These are phyloP conservation scores for Panthera tigris DNA, from an alignment of 2,113 vertebrate species.

Conservation along the genomic window DNA sequence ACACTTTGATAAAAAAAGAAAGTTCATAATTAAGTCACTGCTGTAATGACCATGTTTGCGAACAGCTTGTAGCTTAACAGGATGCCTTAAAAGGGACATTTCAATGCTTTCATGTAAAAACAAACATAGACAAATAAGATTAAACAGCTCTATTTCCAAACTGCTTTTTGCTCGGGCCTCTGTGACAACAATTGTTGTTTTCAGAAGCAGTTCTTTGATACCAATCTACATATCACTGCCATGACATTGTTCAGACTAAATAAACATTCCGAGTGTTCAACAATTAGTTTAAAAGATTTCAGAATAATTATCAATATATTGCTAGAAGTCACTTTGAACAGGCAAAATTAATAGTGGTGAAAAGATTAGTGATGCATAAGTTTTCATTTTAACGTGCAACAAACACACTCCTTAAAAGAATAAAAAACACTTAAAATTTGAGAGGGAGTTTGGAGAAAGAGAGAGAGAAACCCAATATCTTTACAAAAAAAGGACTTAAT, in stretches of 20 bases:
- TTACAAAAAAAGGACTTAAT: not conserved
- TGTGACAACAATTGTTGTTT: constrained; percentile 7
- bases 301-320: not conserved
- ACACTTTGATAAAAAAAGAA: not conserved
- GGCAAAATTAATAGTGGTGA: not conserved
- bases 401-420: not conserved
- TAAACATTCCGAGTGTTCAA: not conserved
- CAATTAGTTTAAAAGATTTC: not conserved
- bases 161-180: not conserved
- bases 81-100: not conserved
- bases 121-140: not conserved
- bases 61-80: not conserved
- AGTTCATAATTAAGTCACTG: constrained; percentile 1
- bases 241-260: not conserved
- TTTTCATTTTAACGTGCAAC: not conserved
- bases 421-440: not conserved
- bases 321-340: not conserved
- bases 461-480: not conserved
- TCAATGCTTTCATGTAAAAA: not conserved
- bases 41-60: not conserved
- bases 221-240: not conserved
- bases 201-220: not conserved
- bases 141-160: not conserved
- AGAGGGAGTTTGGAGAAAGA: not conserved
- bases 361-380: not conserved